Base-by-base conservation (phyloP, 2,113 vertebrate species). In the Pseudonaja textilis region DNA sequence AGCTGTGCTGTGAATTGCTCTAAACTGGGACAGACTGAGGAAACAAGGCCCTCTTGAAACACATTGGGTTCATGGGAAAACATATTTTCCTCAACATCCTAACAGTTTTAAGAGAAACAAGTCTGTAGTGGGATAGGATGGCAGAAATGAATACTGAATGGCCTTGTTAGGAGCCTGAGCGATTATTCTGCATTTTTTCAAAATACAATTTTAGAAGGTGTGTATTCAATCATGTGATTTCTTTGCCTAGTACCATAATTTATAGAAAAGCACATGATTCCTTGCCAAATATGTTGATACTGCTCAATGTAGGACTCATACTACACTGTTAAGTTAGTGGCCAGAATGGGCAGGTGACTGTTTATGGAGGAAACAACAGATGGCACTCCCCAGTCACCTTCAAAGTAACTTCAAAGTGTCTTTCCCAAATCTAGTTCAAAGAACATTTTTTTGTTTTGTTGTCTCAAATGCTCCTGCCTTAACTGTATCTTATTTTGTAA, bases 1-100 rank as follows among this genome's bases (percentile, higher is more conserved):
- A 93, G 92, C 45, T 87, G 89, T 90, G n/a, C 39, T 90, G 81
- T 39, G 23, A 87, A 50, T 85, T 59, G 47, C 42, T 89, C 87
- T 74, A 47, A 42, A 74, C n/a, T 92, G 29, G 92, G 56, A 57
- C 52, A 86, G 45, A 85, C 25, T 34, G 50, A 47, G 61, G 64
- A 89, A 89, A 89, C 23, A 45, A 59, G 54, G 42, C 42, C 25
- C 69, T 85, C 87, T 57, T 57, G 39, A 52, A n/a, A 55, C 9
- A 20, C 22, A 34, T 47, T 50, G 69, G 26, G 26, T 92, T 55
- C 12, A 25, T 85, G 85, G 39, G 14, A 39, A 56, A 85, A 89
- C 16, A 92, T 20, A 85, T 16, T 47, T 57, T 16, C 34, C 18
- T 1, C 64, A 47, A 55, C 25, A 23, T 16, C 47, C 34, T 92